Conservation (phyloP, 2,888 invertebrate genomes). For the Merodon equestris region DNA sequence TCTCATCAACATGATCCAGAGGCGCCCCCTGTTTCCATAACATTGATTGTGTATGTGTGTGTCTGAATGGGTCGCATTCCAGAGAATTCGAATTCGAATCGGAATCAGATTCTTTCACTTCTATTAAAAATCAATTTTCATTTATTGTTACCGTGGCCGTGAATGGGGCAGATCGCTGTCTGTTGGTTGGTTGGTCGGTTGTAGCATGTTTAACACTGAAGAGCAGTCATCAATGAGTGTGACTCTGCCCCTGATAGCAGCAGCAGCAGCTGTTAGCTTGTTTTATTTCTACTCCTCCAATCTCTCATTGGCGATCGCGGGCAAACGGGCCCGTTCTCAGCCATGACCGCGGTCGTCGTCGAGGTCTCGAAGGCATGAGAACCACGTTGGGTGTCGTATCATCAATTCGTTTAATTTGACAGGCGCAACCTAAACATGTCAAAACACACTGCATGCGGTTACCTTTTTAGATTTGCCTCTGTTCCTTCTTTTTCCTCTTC, state of each 20-base stretch:
- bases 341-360: not conserved
- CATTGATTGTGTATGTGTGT: too few species aligned
- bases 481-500: constrained; percentile 16
- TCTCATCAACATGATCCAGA: constrained; percentile 40
- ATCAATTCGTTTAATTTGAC: constrained; percentile 80
- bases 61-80: constrained; percentile 22
- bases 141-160: constrained; percentile 6
- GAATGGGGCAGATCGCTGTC: not conserved
- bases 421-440: constrained; percentile 80
- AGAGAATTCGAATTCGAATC: constrained; percentile 38
- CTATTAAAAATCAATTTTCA: constrained; percentile 65
- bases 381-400: constrained; percentile 80
- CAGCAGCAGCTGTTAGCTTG: constrained; percentile 33
- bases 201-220: too few species aligned
- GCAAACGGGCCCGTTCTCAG: constrained; percentile 28
- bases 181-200: too few species aligned
- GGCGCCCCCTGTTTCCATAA: constrained; percentile 51
- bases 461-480: constrained; percentile 67
- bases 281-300: constrained; percentile 54
- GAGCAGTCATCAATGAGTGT: constrained; percentile 55
- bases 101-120: constrained; percentile 28
- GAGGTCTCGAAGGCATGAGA: constrained; percentile 73
- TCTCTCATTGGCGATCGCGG: constrained; percentile 66
- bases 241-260: constrained; percentile 60
- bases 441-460: constrained; percentile 78